A percentile compares a stretch with the other conserved stretches of the same genome.
Conservation (phyloP, 2,888 invertebrate genomes). For the Cryptus armator region DNA sequence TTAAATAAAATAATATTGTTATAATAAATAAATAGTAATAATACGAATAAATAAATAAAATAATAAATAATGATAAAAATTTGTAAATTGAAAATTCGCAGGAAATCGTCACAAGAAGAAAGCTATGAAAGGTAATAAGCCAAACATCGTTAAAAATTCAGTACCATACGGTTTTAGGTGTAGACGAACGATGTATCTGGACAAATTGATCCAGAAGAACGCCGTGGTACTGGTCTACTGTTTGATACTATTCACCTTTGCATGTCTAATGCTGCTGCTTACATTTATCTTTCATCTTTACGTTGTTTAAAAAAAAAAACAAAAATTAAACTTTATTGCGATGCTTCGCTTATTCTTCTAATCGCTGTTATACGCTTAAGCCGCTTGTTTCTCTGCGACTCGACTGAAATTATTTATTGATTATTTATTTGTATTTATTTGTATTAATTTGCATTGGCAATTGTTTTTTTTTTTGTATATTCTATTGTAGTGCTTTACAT, state of each 20-base stretch:
- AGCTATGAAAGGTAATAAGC: conserved; percentile 83
- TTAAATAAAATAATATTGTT: not conserved
- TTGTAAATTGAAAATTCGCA: conserved; percentile 70
- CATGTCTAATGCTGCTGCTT: conserved; percentile 80
- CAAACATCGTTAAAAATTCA: conserved; percentile 75
- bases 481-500: not conserved
- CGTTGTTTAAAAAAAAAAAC: conserved; percentile 70
- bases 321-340: not conserved
- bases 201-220: conserved; percentile 80
- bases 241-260: conserved; percentile 80
- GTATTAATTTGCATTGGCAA: conserved; percentile 9
- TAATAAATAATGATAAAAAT: conserved; percentile 19
- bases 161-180: conserved; percentile 79
- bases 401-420: conserved; percentile 31
- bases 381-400: conserved; percentile 18
- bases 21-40: not conserved
- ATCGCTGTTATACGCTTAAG: conserved; percentile 17
- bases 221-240: conserved; percentile 80
- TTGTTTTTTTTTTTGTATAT: conserved; percentile 22
- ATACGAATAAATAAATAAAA: not conserved
- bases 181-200: conserved; percentile 80
- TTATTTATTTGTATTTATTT: conserved; percentile 38
- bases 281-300: conserved; percentile 81
- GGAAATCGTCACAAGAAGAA: conserved; percentile 84
- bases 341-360: not conserved